phyloP scores from a whole-genome alignment of 2,113 vertebrate species.

The Callorhinus ursinus region DNA sequence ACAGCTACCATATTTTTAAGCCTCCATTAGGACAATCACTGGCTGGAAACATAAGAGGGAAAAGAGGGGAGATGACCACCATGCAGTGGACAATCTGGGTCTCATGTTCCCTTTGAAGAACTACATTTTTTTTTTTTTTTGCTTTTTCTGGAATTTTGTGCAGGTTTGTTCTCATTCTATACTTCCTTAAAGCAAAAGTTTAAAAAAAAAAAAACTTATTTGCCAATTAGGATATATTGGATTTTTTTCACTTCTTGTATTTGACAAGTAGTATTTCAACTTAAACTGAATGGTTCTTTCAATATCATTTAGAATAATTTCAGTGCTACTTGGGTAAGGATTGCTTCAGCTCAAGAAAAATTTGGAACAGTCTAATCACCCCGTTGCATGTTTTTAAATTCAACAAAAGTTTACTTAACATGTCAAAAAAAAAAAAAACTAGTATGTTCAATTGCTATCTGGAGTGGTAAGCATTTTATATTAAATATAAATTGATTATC shows the following conservation, averaged over 20 bases:
- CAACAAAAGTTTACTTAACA: background rate
- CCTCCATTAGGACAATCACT: slow-evolving; percentile 39
- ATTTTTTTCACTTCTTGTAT: slow-evolving; percentile 48
- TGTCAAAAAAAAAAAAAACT: background rate
- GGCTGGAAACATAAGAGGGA: slow-evolving; percentile 31
- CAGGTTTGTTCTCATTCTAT: slow-evolving; percentile 64
- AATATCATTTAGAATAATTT: slow-evolving; percentile 39
- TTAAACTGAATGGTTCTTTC: slow-evolving; percentile 27
- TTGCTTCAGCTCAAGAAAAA: background rate
- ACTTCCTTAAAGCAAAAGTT: slow-evolving; percentile 69
- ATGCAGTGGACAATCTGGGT: slow-evolving; percentile 51
- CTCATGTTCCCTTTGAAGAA: slow-evolving; percentile 68
- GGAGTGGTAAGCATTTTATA: background rate
- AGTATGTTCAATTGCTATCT: background rate
- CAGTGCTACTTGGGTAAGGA: background rate
- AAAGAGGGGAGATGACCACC: slow-evolving; percentile 59
- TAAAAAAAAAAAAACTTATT: slow-evolving; percentile 44
- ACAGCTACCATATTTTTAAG: slow-evolving; percentile 52
- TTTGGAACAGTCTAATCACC: background rate
- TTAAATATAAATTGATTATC: slow-evolving; percentile 44
- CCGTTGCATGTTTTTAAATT: background rate
- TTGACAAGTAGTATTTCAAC: slow-evolving; percentile 28
- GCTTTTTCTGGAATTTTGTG: slow-evolving; percentile 74
- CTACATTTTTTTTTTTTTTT: slow-evolving; percentile 72
- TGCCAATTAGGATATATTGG: slow-evolving; percentile 57